A percentile compares a stretch with the other conserved stretches of the same genome.
phyloP scores from a whole-genome alignment of 2,888 invertebrate genomes.

The Argyra leucocephala region DNA sequence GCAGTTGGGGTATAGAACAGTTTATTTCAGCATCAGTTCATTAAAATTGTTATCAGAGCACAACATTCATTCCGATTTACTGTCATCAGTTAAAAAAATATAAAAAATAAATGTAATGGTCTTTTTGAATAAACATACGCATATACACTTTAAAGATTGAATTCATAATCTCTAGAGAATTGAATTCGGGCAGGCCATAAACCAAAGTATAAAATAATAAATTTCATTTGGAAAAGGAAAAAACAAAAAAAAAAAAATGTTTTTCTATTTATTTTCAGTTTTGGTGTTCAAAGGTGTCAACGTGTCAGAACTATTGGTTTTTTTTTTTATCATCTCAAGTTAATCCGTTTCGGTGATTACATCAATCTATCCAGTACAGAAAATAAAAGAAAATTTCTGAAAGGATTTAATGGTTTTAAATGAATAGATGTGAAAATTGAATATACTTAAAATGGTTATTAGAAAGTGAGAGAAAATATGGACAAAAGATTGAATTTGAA shows the following conservation, averaged over 20 bases:
- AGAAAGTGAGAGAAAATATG: too few species aligned
- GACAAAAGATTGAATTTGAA: too few species aligned
- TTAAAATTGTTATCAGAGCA: neutral
- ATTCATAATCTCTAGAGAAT: too few species aligned
- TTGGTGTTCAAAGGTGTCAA: neutral
- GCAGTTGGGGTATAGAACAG: neutral
- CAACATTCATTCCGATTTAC: neutral
- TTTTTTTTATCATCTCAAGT: neutral
- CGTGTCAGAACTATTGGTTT: neutral
- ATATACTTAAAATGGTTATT: too few species aligned
- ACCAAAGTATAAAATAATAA: neutral
- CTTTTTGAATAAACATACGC: too few species aligned
- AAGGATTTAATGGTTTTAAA: too few species aligned
- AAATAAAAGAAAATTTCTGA: too few species aligned
- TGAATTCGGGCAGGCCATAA: too few species aligned
- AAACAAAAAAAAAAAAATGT: neutral
- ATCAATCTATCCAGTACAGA: too few species aligned
- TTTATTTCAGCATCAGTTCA: neutral
- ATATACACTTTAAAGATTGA: too few species aligned
- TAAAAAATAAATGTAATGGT: neutral
- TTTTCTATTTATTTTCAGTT: too few species aligned
- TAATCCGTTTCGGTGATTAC: conserved; percentile 1
- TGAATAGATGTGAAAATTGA: too few species aligned
- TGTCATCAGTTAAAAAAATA: neutral
- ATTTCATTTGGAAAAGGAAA: neutral